These are phyloP conservation scores for Cephalopachus bancanus DNA, from an alignment of 2,797 vertebrate species.

Conservation along the genomic window DNA sequence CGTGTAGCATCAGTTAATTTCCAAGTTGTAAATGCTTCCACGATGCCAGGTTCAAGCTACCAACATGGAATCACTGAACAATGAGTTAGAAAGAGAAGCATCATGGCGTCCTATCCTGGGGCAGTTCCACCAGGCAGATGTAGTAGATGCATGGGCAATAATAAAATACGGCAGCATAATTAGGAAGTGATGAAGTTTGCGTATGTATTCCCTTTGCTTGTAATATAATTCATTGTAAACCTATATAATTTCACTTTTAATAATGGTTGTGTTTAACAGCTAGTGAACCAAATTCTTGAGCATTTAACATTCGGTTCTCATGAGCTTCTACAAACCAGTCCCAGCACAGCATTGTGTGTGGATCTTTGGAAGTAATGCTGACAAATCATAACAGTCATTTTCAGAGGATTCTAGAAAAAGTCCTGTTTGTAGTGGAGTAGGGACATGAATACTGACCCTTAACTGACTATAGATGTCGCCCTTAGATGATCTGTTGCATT, in stretches of 20 bases:
- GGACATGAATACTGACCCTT: background rate
- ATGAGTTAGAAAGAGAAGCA: background rate
- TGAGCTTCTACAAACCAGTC: background rate
- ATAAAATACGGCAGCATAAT: background rate
- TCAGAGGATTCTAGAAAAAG: background rate
- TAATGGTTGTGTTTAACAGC: background rate
- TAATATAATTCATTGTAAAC: background rate
- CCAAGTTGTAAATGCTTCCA: background rate
- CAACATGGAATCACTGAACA: background rate
- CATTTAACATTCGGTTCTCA: background rate
- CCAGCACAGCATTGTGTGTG: background rate
- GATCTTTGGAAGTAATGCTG: background rate
- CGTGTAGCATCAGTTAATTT: background rate
- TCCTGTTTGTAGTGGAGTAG: background rate
- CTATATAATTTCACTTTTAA: slow-evolving; percentile 14
- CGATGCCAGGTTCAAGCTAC: background rate
- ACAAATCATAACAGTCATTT: background rate
- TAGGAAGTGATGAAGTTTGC: background rate
- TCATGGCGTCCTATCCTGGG: background rate
- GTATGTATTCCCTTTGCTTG: slow-evolving; percentile 6
- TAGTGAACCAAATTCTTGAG: slow-evolving; percentile 15
- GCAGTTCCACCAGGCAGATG: background rate
- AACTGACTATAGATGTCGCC: background rate
- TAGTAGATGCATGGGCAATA: background rate
- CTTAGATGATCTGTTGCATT: background rate